Base-by-base conservation (phyloP, 1,140 invertebrate genomes). In the Dreissena rostriformis region DNA sequence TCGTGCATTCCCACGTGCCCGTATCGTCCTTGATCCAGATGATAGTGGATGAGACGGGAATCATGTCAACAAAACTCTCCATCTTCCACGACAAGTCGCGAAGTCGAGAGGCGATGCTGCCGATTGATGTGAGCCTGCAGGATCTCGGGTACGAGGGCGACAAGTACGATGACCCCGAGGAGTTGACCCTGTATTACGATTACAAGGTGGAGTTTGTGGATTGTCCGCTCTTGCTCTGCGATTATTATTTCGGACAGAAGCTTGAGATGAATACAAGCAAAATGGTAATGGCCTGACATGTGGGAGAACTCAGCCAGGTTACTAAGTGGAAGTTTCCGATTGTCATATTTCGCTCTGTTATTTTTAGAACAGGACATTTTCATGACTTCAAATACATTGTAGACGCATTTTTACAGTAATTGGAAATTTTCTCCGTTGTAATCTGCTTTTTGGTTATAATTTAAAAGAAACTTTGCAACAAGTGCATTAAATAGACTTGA, bases 141-240 rank as follows among this genome's bases (percentile, higher is more conserved):
- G 92, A 92, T 24, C 87, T 89, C 79, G 91, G 91, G 1, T 91
- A 87, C 78, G 68, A 77, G 55, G 91, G 91, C 0, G 89, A 88
- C 53, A 82, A 80, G 14, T 75, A 82, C 28, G 86, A 91, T 57
- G 85, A 86, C 39, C 91, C 91, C 2, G 87, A 91, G 29, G 92
- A 93, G 80, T 22, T 89, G 12, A 66, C 86, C 7, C 77, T 93
- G 24, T 92, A 88, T 74, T 93, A 93, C 81, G 92, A 93, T 67
- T 93, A 92, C 61, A 89, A 88, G 74, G 90, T 91, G 15, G 92
- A 93, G 78, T 93, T 93, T 72, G 90, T 84, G 15, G 88, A 91
- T 61, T 93, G 92, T 73, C 91, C 92, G 26, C 79, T 93, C n/a
- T 72, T 93, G 22, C 71, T 92, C 24, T 92, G 89, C 86, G 92